phyloP scores from a whole-genome alignment of 2,113 vertebrate genomes.

The Pyrgilauda ruficollis region DNA sequence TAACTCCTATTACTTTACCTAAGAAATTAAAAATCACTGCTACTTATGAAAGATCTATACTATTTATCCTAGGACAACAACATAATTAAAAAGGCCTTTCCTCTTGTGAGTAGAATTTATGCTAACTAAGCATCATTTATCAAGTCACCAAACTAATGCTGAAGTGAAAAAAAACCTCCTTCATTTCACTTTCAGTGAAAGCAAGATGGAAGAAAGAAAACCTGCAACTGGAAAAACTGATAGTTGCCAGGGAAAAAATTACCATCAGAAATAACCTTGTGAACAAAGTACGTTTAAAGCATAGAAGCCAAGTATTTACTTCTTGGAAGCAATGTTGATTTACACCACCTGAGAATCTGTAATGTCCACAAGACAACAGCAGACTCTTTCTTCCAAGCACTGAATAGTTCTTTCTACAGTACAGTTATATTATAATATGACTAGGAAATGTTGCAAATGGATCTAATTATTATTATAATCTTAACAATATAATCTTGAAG shows the following conservation, averaged over 20 bases:
- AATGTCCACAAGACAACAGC: background rate
- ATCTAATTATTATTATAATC: slow-evolving; percentile 69
- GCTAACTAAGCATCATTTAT: background rate
- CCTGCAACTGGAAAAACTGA: background rate
- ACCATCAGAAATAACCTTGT: background rate
- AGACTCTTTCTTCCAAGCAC: background rate
- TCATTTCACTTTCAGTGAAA: background rate
- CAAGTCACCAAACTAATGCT: background rate
- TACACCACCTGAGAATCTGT: slow-evolving; percentile 4
- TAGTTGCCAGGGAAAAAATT: background rate
- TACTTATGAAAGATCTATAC: background rate
- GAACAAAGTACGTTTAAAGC: background rate
- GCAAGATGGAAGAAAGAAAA: background rate
- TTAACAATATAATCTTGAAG: slow-evolving; percentile 59
- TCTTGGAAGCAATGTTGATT: background rate
- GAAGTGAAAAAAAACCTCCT: background rate
- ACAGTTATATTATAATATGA: slow-evolving; percentile 53
- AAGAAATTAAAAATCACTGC: background rate
- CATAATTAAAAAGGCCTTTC: background rate
- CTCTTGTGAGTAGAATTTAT: background rate
- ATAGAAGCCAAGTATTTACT: background rate
- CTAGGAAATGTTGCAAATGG: slow-evolving; percentile 67
- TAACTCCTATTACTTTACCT: background rate
- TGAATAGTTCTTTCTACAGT: slow-evolving; percentile 16
- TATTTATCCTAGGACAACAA: background rate